These are phyloP conservation scores for Murina feae DNA, from an alignment of 2,113 vertebrate species.

Conservation along the genomic window DNA sequence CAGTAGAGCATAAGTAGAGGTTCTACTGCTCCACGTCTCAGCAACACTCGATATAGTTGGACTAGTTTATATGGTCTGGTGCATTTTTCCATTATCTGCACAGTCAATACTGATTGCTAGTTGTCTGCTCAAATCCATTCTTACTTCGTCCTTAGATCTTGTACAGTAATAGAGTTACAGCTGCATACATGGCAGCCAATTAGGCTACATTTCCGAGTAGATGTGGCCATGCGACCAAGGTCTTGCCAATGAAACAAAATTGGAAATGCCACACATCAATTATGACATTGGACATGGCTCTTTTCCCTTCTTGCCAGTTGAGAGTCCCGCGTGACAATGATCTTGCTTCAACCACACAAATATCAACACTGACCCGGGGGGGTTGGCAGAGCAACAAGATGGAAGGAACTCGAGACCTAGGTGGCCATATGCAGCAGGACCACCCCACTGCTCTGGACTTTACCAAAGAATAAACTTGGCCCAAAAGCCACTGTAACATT, in stretches of 20 bases:
- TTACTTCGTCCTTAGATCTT: neutral
- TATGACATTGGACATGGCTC: neutral
- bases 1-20: neutral
- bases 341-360: neutral
- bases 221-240: neutral
- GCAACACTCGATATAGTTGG: neutral
- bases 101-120: neutral
- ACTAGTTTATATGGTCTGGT: neutral
- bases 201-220: neutral
- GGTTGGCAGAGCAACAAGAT: neutral
- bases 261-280: too few relatives aligned
- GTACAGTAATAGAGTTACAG: neutral
- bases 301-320: neutral
- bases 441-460: neutral
- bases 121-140: neutral
- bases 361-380: neutral
- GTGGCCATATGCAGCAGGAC: neutral
- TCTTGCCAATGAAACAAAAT: neutral
- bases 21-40: neutral
- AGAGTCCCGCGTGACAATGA: neutral
- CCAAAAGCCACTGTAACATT: neutral
- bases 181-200: neutral
- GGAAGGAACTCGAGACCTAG: neutral
- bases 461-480: neutral
- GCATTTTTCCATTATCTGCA: neutral